phyloP scores from a whole-genome alignment of 2,113 vertebrate species.

The Sminthopsis crassicaudata region DNA sequence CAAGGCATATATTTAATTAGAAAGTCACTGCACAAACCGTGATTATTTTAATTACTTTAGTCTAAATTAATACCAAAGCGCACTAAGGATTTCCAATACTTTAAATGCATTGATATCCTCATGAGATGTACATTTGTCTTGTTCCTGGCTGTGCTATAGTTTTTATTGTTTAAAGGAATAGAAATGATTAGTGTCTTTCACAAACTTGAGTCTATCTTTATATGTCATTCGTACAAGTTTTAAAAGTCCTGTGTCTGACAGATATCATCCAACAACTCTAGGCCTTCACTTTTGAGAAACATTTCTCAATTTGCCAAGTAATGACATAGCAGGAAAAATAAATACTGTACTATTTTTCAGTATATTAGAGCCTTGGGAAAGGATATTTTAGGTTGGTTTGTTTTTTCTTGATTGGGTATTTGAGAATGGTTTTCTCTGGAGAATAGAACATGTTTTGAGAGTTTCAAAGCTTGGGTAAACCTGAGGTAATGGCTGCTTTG shows the following conservation, averaged over 20 bases:
- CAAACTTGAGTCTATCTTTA: background rate
- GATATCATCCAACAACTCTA: background rate
- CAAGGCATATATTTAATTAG: background rate
- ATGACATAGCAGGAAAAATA: background rate
- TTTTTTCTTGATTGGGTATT: background rate
- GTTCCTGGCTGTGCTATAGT: background rate
- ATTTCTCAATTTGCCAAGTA: slow-evolving; percentile 4
- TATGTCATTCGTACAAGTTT: background rate
- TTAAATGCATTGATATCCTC: background rate
- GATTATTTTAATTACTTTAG: slow-evolving; percentile 15
- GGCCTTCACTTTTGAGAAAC: background rate
- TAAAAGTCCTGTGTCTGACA: background rate
- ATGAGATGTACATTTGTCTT: background rate
- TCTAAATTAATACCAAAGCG: background rate
- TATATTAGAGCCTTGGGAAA: background rate
- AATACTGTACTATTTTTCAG: background rate
- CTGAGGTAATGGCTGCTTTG: background rate
- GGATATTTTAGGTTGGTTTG: background rate
- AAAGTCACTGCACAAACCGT: background rate
- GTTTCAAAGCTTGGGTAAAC: background rate
- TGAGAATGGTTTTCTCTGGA: background rate
- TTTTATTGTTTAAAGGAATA: background rate
- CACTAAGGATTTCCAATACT: background rate
- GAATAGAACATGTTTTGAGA: background rate
- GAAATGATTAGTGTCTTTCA: slow-evolving; percentile 4